Conservation (phyloP, 2,797 vertebrate genomes). For the Margarornis squamiger region DNA sequence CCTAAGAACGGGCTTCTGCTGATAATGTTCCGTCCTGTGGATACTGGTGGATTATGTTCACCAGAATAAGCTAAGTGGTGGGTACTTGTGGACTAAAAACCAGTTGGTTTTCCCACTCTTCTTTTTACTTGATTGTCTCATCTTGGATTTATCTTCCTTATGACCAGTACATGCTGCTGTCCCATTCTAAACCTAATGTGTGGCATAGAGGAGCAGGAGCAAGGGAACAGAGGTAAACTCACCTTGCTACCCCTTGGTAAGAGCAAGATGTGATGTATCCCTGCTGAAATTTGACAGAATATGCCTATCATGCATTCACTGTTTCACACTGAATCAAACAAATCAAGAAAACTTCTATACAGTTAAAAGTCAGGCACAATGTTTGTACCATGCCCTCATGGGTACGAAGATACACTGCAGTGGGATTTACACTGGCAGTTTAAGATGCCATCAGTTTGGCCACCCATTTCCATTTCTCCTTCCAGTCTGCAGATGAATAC, state of each 20-base stretch:
- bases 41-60: neutral
- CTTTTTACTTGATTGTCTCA: neutral
- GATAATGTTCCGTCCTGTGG: neutral
- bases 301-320: neutral
- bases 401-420: neutral
- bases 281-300: neutral
- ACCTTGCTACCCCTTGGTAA: neutral
- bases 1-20: neutral
- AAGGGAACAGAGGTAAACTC: neutral
- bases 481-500: neutral
- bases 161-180: neutral
- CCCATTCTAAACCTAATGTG: neutral
- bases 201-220: neutral
- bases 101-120: neutral
- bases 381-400: neutral
- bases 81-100: neutral
- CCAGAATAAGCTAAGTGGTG: neutral
- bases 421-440: neutral
- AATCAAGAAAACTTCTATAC: neutral
- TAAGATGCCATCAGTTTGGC: neutral
- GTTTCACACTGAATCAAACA: neutral
- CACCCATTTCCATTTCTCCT: neutral
- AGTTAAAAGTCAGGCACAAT: neutral
- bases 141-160: neutral
- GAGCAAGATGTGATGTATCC: neutral